A percentile compares a stretch with the other conserved stretches of the same genome.
phyloP scores from a whole-genome alignment of 2,113 vertebrate species.

The Pollimyrus isidori region DNA sequence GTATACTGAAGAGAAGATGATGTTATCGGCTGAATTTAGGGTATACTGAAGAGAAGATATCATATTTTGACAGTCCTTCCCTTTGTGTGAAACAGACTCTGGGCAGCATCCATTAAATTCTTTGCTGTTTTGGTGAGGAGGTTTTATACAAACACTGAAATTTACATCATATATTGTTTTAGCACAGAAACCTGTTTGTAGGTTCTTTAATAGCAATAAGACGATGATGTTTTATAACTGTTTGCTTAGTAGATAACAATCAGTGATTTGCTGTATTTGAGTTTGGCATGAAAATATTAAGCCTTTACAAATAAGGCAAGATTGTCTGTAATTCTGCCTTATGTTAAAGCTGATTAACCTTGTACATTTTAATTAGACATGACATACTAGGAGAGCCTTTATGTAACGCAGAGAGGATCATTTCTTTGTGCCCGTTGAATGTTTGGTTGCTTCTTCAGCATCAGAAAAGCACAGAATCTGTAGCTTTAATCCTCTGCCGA shows the following conservation, averaged over 20 bases:
- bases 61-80: conserved; percentile 6
- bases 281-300: not conserved
- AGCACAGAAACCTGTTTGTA: not conserved
- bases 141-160: not conserved
- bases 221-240: not conserved
- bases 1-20: conserved; percentile 16
- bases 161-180: not conserved
- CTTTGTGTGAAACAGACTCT: not conserved
- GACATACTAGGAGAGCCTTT: not conserved
- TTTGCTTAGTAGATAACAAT: not conserved
- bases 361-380: not conserved
- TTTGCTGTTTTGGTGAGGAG: not conserved
- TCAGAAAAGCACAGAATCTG: not conserved
- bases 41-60: conserved; percentile 18
- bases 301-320: not conserved
- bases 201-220: not conserved
- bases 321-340: not conserved
- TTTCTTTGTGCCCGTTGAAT: not conserved
- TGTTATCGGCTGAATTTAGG: conserved; percentile 14
- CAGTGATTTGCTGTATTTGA: not conserved
- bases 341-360: not conserved
- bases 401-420: not conserved
- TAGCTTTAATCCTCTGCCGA: not conserved
- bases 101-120: not conserved
- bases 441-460: not conserved